phyloP scores from a whole-genome alignment of 1,140 invertebrate species.

The Plutomurus gul region DNA sequence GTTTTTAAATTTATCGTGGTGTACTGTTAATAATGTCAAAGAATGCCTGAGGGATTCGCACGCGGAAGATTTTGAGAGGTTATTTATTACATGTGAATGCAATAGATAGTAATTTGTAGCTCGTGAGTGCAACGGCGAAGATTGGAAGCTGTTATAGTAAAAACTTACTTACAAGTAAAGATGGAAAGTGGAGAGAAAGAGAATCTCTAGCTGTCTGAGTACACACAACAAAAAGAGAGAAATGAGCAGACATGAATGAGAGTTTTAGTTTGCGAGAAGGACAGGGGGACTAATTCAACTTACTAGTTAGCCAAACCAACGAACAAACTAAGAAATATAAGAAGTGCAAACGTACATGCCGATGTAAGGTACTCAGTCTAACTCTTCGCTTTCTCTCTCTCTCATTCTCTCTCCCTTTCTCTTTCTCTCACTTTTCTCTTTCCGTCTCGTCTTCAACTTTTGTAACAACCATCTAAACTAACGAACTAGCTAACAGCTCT shows the following conservation, averaged over 20 bases:
- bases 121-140: too few relatives aligned
- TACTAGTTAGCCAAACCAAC: neutral
- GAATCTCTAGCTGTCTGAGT: too few relatives aligned
- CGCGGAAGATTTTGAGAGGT: too few relatives aligned
- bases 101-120: too few relatives aligned
- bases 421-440: conserved; percentile 11
- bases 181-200: neutral
- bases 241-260: too few relatives aligned
- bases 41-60: too few relatives aligned
- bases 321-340: neutral
- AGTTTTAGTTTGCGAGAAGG: neutral
- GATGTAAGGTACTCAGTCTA: neutral
- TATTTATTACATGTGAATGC: too few relatives aligned
- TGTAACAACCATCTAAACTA: neutral
- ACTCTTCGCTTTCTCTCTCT: conserved; percentile 5
- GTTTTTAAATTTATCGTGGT: too few relatives aligned
- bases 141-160: too few relatives aligned
- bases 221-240: too few relatives aligned
- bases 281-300: neutral
- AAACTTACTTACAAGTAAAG: too few relatives aligned
- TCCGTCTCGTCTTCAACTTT: neutral
- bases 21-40: too few relatives aligned
- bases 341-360: conserved; percentile 1
- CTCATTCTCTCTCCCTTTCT: neutral
- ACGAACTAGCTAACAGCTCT: neutral